Percentiles rank a stretch among this genome's conserved stretches.
phyloP scores from a whole-genome alignment of 2,888 invertebrate species.

The Periphyllus acericola region DNA sequence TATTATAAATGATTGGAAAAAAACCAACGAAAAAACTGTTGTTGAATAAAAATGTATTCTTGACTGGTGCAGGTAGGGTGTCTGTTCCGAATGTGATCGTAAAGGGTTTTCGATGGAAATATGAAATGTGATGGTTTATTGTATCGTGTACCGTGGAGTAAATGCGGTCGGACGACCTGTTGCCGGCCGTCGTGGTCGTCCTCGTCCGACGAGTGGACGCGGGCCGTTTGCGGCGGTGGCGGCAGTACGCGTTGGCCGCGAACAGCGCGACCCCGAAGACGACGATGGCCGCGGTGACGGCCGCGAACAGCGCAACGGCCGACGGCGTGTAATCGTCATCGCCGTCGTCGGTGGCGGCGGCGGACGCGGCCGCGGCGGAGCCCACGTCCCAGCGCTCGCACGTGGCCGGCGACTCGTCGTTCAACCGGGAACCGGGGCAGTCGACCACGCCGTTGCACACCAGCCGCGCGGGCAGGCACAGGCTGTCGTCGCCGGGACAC shows the following conservation, averaged over 20 bases:
- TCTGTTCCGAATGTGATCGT: too few relatives aligned
- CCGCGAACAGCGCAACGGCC: conserved; percentile 27
- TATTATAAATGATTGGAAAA: too few relatives aligned
- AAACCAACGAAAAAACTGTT: too few relatives aligned
- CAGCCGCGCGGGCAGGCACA: conserved; percentile 84
- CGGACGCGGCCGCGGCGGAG: not conserved
- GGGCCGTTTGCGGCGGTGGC: not conserved
- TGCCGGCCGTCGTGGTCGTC: not conserved
- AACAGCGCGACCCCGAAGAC: conserved; percentile 21
- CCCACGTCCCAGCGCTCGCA: conserved; percentile 16
- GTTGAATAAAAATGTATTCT: too few relatives aligned
- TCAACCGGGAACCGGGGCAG: conserved; percentile 72
- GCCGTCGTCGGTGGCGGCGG: not conserved
- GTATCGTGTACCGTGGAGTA: conserved; percentile 21
- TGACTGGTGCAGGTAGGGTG: too few relatives aligned
- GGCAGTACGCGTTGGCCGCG: conserved; percentile 23
- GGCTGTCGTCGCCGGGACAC: conserved; percentile 80
- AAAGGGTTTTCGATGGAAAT: too few relatives aligned
- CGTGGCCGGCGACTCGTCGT: conserved; percentile 34
- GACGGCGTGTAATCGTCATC: not conserved
- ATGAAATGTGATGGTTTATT: too few relatives aligned
- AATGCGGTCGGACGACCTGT: conserved; percentile 19
- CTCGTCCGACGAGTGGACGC: not conserved
- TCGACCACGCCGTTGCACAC: conserved; percentile 90
- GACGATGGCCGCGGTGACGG: conserved; percentile 31